Base-by-base conservation (phyloP, 1,140 invertebrate species). In the Macrotrachela quadricornifera region DNA sequence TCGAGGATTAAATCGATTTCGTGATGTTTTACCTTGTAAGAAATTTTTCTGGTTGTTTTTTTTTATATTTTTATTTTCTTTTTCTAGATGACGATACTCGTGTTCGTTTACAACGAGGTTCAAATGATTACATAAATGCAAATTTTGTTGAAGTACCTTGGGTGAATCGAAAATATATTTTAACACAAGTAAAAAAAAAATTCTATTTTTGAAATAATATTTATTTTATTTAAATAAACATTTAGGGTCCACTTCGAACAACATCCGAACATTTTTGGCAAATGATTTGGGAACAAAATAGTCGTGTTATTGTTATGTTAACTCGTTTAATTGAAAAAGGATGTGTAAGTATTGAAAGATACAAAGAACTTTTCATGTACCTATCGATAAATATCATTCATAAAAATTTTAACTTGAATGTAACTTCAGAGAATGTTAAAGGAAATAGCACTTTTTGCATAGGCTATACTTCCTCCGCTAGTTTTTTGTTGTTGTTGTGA, bases 241-340 rank as follows among this genome's bases (percentile, higher is more conserved):
- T 30, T 30, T 30, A 75, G 88, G 21, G 90, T 51, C 88, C 91
- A 10, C 71, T 95, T 49, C 74, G 77, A 55, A 75, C 78, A 57
- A 95, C 88, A 18, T 77, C 81, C 49, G 78, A 78, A 46, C 88
- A 96, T 66, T 95, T 95, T 68, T 96, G 91, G 91, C 67, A 88
- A 18, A 94, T 95, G 87, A 77, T 92, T 10, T 95, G 88, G 90
- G 85, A 95, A 72, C 86, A 92, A 68, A 79, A 82, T 50, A 79
- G 78, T 54, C 81, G 77, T 69, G 85, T 81, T 18, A 80, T 94
- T 61, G 71, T 94, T 39, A 95, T 96, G 90, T 74, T 95, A 46
- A 96, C 94, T 69, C 85, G 83, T 73, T 72, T 91, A 30, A 80
- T 90, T 56, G 88, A 96, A 70, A 91, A 90, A 50, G 44, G 40